Evolutionary conservation across 2,888 invertebrate species (phyloP).

Genomic region (Mantis religiosa): DNA sequence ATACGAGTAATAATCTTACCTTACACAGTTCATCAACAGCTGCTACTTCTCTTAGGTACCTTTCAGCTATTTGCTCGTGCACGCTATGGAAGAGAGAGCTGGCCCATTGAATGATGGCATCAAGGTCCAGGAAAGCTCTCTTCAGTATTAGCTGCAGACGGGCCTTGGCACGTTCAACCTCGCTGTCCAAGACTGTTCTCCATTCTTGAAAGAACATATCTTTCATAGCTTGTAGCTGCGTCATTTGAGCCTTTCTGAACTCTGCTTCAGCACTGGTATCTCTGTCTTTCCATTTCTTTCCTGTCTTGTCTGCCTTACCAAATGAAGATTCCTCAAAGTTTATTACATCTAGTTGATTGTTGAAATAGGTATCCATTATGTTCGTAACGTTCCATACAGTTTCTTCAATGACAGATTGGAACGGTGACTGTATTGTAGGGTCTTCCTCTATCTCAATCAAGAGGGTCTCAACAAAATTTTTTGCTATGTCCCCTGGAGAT

Average conservation of each 20-base stretch:
- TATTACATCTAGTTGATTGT: not conserved
- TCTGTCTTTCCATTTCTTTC: conserved; percentile 18
- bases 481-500: not conserved
- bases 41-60: conserved; percentile 43
- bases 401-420: not conserved
- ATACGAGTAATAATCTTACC: not conserved
- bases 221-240: not conserved
- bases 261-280: not conserved
- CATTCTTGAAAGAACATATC: conserved; percentile 51
- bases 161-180: conserved; percentile 50
- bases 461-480: not conserved
- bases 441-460: not conserved
- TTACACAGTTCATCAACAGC: conserved; percentile 40
- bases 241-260: conserved; percentile 34
- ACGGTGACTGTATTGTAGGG: not conserved
- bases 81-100: conserved; percentile 50
- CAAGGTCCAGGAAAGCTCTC: conserved; percentile 47
- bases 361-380: not conserved
- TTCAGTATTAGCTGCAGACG: conserved; percentile 43
- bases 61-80: conserved; percentile 49
- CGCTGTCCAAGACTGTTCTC: conserved; percentile 54
- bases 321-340: not conserved
- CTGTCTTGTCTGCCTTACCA: not conserved
- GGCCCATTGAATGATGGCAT: conserved; percentile 48
- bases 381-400: not conserved